A percentile compares a stretch with the other conserved stretches of the same genome.
Evolutionary conservation across 2,888 invertebrate genomes (phyloP).

Genomic region (Drosophila melanosoma): DNA sequence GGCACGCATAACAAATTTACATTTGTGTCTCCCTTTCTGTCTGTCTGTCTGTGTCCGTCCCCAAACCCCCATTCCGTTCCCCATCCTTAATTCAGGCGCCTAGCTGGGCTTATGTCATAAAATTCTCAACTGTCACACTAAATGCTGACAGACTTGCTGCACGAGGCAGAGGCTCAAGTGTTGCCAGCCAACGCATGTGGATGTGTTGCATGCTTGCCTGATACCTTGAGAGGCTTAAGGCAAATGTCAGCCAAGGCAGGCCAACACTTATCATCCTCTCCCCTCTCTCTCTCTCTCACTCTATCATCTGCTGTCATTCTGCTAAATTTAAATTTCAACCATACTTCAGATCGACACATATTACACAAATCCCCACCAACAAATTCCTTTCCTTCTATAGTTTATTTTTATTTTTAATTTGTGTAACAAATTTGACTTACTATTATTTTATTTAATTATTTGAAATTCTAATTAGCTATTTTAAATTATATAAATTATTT

Average conservation of each 20-base stretch:
- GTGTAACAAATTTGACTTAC: neutral
- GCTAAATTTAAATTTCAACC: constrained; percentile 2
- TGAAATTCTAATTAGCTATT: too few species aligned
- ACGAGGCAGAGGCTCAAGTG: constrained; percentile 16
- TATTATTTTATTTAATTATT: neutral
- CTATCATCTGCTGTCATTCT: neutral
- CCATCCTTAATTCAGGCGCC: constrained; percentile 28
- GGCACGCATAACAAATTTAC: constrained; percentile 33
- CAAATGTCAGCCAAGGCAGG: constrained; percentile 19
- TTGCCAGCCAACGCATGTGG: constrained; percentile 17
- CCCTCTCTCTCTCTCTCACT: neutral
- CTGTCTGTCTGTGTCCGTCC: neutral
- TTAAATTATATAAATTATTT: too few species aligned
- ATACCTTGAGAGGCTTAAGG: constrained; percentile 28
- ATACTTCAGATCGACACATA: neutral
- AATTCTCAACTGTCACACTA: constrained; percentile 16
- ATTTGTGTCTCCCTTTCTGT: neutral
- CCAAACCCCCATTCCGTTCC: neutral
- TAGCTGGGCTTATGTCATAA: constrained; percentile 30
- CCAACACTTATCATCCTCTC: neutral
- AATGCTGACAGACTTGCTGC: constrained; percentile 17
- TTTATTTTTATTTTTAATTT: neutral
- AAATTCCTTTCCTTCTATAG: neutral
- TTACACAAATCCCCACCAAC: neutral
- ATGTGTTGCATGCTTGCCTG: constrained; percentile 10